phyloP scores from a whole-genome alignment of 64 coral and sea anemone genomes.

The Trachythela sp. region DNA sequence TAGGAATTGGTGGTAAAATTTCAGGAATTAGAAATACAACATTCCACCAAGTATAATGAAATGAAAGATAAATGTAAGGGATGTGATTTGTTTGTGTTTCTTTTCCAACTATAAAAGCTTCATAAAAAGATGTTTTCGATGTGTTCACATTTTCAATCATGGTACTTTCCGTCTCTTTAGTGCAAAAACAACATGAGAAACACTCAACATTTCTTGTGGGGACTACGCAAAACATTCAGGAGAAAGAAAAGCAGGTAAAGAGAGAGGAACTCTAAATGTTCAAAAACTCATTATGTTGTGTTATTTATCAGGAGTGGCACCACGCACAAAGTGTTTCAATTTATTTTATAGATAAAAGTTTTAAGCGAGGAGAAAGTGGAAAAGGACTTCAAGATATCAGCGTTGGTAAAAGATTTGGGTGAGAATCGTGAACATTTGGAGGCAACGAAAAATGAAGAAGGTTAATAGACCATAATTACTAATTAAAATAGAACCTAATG shows the following conservation, averaged over 20 bases:
- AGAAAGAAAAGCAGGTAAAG: conserved; percentile 58
- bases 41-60: conserved; percentile 66
- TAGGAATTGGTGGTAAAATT: conserved; percentile 94
- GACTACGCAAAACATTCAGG: conserved; percentile 60
- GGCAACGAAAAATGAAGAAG: conserved; percentile 3
- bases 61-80: conserved; percentile 72
- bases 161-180: conserved; percentile 47
- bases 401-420: conserved; percentile 29
- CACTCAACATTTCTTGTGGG: conserved; percentile 57
- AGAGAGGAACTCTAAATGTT: no score
- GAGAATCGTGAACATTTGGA: conserved; percentile 42
- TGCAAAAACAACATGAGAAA: conserved; percentile 60
- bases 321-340: not conserved
- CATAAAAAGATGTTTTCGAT: not conserved
- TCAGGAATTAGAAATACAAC: conserved; percentile 83
- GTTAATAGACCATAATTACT: not conserved
- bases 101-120: not conserved
- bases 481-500: no score
- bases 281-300: not conserved
- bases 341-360: conserved; percentile 28
- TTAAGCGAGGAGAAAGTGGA: conserved; percentile 45
- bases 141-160: no score
- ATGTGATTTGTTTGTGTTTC: not conserved
- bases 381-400: conserved; percentile 44
- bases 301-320: not conserved